Conservation (phyloP, 2,113 vertebrate genomes). For the Vimba vimba region DNA sequence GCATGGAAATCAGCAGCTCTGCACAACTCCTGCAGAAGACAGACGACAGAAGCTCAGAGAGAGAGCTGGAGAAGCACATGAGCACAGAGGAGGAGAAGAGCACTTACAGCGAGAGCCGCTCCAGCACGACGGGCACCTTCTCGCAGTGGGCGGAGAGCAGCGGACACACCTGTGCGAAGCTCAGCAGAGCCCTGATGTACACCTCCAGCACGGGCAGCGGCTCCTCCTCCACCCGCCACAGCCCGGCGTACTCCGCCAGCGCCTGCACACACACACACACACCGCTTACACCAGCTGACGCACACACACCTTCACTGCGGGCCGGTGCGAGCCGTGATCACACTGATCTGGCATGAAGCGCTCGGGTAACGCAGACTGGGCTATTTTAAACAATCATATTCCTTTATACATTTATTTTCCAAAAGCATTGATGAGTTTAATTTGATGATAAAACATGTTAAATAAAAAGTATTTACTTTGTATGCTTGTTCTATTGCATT, state of each 20-base stretch:
- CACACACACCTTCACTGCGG: too few relatives aligned
- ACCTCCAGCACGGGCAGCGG: constrained; percentile 88
- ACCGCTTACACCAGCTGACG: too few relatives aligned
- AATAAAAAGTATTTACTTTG: too few relatives aligned
- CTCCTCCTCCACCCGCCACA: constrained; percentile 89
- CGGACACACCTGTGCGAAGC: constrained; percentile 84
- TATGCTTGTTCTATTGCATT: too few relatives aligned
- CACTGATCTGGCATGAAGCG: too few relatives aligned
- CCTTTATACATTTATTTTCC: too few relatives aligned
- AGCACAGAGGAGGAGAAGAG: neutral
- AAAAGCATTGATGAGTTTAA: too few relatives aligned
- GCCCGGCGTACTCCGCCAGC: constrained; percentile 88
- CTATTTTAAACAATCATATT: too few relatives aligned
- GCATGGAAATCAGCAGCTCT: constrained; percentile 89
- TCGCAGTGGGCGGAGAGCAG: constrained; percentile 89
- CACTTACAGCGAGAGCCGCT: constrained; percentile 93
- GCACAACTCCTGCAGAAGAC: constrained; percentile 86
- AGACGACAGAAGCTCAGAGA: neutral
- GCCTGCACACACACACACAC: constrained; percentile 71
- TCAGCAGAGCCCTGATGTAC: constrained; percentile 87
- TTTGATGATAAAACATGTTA: too few relatives aligned
- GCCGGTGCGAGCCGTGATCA: too few relatives aligned
- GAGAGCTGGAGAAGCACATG: neutral
- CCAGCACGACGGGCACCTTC: constrained; percentile 88
- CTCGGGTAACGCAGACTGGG: too few relatives aligned